Percentiles rank a stretch among this genome's conserved stretches.
phyloP scores from a whole-genome alignment of 2,113 vertebrate species.

The Ptychochromis oligacanthus region DNA sequence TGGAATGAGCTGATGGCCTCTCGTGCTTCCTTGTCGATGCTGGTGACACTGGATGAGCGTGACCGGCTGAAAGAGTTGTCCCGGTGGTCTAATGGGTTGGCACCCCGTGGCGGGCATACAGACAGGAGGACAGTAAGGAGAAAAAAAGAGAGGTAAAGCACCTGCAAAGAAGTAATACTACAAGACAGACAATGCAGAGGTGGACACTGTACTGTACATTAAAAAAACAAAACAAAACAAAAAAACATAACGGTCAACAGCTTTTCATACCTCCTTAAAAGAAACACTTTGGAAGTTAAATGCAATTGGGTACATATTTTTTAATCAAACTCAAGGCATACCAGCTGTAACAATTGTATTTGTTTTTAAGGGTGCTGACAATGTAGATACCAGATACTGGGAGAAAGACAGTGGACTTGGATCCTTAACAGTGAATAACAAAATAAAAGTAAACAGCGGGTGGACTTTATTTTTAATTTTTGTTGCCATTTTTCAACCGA shows the following conservation, averaged over 20 bases:
- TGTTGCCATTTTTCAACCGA: background rate
- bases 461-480: background rate
- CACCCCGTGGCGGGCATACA: constrained; percentile 82
- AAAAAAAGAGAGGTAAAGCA: constrained; percentile 81
- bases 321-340: background rate
- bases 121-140: constrained; percentile 83
- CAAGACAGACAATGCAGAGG: constrained; percentile 8
- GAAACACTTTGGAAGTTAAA: background rate
- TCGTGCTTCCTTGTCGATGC: constrained; percentile 95
- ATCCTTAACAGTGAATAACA: background rate
- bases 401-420: background rate
- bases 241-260: background rate
- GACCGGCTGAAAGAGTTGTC: constrained; percentile 99
- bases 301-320: background rate
- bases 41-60: constrained; percentile 97
- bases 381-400: background rate
- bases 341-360: background rate
- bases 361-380: background rate
- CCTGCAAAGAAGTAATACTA: constrained; percentile 27
- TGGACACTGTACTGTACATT: background rate
- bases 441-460: background rate
- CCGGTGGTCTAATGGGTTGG: constrained; percentile 91
- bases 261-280: background rate
- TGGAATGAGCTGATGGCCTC: constrained; percentile 94
- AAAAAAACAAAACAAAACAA: background rate